Evolutionary conservation across 2,113 vertebrate genomes (phyloP), one percentile per base, ranked within the genome.

Genomic region (Boulengeromyrus knoepffleri): DNA sequence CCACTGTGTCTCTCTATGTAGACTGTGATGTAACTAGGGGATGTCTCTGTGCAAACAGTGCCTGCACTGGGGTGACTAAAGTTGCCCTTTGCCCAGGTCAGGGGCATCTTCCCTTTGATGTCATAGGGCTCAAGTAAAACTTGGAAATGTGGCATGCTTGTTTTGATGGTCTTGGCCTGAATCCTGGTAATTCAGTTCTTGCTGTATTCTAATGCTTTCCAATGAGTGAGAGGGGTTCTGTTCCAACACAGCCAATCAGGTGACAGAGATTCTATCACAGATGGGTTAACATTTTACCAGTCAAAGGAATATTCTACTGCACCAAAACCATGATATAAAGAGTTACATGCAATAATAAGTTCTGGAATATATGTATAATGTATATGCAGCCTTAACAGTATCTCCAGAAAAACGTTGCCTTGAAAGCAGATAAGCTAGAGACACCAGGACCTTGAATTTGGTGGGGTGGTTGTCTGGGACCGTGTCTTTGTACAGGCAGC

Each of bases 381-480:
- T 24, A 85, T n/a, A 47, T 3, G 1, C 45, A 13, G 83, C 3
- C 12, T 24, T 85, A 85, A n/a, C 45, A 27, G 45, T 12, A 27
- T 49, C 1, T 15, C 13, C 27, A 42, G 74, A 77, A 77, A 42
- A 42, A 2, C 36, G 83, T 12, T 85, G 46, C 42, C 17, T 21
- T 88, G 52, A 80, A 66, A 24, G 24, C 50, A 19, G 36, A 27
- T 49, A 12, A 17, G 6, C 27, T 66, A 42, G 42, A 70, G 21
- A 50, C 52, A 31, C 47, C 9, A 47, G 91, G 90, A 99, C 99
- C 98, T 99, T 99, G 93, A 99, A 99, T 94, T 99, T 99, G 93
- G 97, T 99, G 92, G 98, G 98, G 92, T 99, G 99, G 96, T 98
- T 98, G 96, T 99, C 97, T 95, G 96, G 96, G 95, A 98, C 92